Base-by-base conservation (phyloP, 2,797 vertebrate species). In the Dermochelys coriacea region DNA sequence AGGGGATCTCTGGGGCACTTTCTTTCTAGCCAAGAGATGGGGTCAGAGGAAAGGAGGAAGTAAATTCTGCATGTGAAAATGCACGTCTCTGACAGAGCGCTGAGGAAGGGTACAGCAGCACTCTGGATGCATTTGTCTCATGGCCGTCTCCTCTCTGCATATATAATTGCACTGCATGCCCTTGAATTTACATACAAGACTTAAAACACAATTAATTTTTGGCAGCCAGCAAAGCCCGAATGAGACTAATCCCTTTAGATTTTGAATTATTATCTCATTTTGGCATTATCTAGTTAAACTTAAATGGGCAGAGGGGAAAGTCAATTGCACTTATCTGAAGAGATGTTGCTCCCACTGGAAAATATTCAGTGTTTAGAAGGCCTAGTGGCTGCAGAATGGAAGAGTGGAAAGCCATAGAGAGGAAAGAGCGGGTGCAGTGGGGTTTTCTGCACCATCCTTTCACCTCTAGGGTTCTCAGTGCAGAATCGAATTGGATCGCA, bases 171-270 rank as follows among this genome's bases (percentile, higher is more conserved):
- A 1, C 2, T 55, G 2, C 1, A 0, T 57, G 88, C 92, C 95
- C 96, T 95, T 82, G 47, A 82, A 94, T 95, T 96, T 92, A 89
- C 93, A 94, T 88, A 79, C 37, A 12, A 52, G 55, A 64, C 84
- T 94, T 80, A 34, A 94, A 95, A 93, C n/a, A 64, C 21, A 95
- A 96, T 95, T 91, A 95, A 96, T 95, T 90, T 71, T 85, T 87
- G 93, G 95, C 94, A 90, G 78, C 82, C 41, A 25, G 82, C 90
- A 80, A 49, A 64, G 87, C 93, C 94, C 0, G 0, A 93, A 8
- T 2, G 7, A 86, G 61, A 95, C 88, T 88, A 87, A 95, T 95
- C 93, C 94, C 93, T 82, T 80, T 8, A 77, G 93, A 68, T 27
- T 87, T 5, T 29, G 23, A 12, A 54, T 94, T 80, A 71, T 96